Base-by-base conservation (phyloP, 92 coral and sea anemone species). In the Scolanthus callimorphus region DNA sequence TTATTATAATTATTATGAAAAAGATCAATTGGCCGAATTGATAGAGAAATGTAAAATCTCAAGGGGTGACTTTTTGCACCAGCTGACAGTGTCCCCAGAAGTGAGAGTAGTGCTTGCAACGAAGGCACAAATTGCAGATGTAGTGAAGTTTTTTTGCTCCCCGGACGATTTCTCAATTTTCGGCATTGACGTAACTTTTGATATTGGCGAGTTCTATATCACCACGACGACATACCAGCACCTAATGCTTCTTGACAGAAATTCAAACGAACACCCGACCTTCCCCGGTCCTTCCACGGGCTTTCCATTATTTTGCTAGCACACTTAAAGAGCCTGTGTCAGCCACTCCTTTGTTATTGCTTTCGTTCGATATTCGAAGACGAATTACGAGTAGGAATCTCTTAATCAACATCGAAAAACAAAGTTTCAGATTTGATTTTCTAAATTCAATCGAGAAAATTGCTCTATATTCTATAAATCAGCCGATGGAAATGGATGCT, bases 211-310 rank as follows among this genome's bases (percentile, higher is more conserved):
- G 29, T 65, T 74, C 20, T 65, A 51, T 49, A 45, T 74, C 34
- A 63, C 74, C 17, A 56, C 80, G 30, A 73, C 80, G 31, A 2
- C 73, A 19, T 74, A 74, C 73, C 52, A 63, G 23, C 80, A 73
- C 29, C 34, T 74, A 2, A 63, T 55, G 65, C 46, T 64, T 30
- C 39, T 64, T 38, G 72, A 38, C 73, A 53, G 28, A 20, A 65
- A 63, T 51, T 54, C 73, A 2, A 73, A 56, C 26, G 4, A 37
- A 30, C 11, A 24, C 27, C 80, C 80, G 28, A 74, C 73, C 1
- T 74, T 74, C 15, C 74, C 74, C 4, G 80, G 74, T 29, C 74
- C 80, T 20, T 20, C 57, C 57, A 53, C 55, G 80, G 44, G 54
- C 37, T 29, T 73, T 73, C 45, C 80, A 63, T 31, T 73, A 73